Base-by-base conservation (phyloP, 2,113 vertebrate genomes). In the Dromaius novaehollandiae region DNA sequence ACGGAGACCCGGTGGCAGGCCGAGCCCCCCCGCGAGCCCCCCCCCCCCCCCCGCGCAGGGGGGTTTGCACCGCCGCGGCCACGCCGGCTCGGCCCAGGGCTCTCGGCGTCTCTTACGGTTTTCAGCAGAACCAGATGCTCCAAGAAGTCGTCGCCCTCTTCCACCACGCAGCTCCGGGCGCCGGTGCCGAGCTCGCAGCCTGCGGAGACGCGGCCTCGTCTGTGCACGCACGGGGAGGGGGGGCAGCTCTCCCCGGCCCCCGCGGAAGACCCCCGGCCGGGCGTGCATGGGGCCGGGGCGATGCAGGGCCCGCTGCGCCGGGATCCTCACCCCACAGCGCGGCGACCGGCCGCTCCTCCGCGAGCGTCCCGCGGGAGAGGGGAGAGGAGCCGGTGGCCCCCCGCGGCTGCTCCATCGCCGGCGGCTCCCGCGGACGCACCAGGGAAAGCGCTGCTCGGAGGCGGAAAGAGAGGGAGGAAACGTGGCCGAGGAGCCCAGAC, bases 41-140 rank as follows among this genome's bases (percentile, higher is more conserved):
- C 8, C 36, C 8, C 26, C 16, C 71, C 48, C 46, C 34, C 25
- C 8, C 36, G 13, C 26, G 24, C 71, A 30, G 12, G 12, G 12
- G 19, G 46, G 20, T 30, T 19, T 21, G 18, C 28, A 30, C 42
- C 42, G 15, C 42, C 28, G 20, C 25, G 28, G 38, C 36, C 13
- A 26, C 8, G 38, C 38, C 40, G 28, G 26, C 25, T 38, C 38
- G 38, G 38, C 38, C 1, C 0, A 1, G 71, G 22, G 12, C 42
- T 51, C 38, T 38, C n/a, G 19, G 2, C 1, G 0, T 12, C 2
- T 24, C 95, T 97, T 95, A 98, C 98, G 56, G 93, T 98, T 46
- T 79, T 84, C 94, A 98, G 89, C 51, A 96, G 94, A 46, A 98
- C 51, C 86, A 98, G 86, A 56, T 98, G 97, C 93, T 98, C 97